Evolutionary conservation across 2,113 vertebrate genomes (phyloP).

Genomic region (Microtus ochrogaster): DNA sequence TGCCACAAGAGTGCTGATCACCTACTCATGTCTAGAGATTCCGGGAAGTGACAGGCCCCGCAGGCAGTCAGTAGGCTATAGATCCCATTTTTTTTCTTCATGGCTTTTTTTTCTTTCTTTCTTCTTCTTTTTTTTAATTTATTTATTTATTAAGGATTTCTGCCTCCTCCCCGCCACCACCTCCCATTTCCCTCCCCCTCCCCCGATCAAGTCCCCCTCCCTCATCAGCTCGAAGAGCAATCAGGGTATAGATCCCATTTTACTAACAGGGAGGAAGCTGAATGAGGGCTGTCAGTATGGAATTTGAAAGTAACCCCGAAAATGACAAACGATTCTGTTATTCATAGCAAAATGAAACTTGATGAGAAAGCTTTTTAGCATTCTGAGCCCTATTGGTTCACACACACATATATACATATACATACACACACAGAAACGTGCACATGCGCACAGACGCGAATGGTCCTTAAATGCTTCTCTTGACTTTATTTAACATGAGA

Average conservation of each 20-base stretch:
- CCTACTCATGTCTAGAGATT: neutral
- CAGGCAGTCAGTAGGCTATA: neutral
- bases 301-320: conserved; percentile 40
- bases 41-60: neutral
- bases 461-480: neutral
- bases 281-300: neutral
- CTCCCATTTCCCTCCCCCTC: too few relatives aligned
- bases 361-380: neutral
- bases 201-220: too few relatives aligned
- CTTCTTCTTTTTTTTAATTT: too few relatives aligned
- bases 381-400: neutral
- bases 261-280: neutral
- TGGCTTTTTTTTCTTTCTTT: too few relatives aligned
- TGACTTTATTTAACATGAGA: neutral
- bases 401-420: neutral
- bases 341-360: conserved; percentile 2
- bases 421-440: neutral
- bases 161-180: too few relatives aligned
- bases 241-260: neutral
- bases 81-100: neutral
- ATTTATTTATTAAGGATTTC: too few relatives aligned
- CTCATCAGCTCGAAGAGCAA: too few relatives aligned
- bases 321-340: conserved; percentile 20
- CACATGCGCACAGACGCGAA: neutral
- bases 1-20: neutral